Base-by-base conservation (phyloP, 1,140 invertebrate genomes). In the Meteorus sp. region DNA sequence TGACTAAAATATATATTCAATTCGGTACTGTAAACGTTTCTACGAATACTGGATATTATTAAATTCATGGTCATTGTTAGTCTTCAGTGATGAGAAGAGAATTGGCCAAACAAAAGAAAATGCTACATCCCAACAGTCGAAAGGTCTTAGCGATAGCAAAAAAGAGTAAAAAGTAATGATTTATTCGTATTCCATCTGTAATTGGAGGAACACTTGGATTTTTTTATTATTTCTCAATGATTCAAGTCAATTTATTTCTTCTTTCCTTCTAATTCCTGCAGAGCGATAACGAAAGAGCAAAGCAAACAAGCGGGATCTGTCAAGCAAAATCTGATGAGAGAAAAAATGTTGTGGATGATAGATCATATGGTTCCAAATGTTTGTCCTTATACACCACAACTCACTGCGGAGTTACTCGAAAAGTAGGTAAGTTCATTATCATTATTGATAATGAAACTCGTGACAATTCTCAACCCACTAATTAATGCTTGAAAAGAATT, bases 311-410 rank as follows among this genome's bases (percentile, higher is more conserved):
- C 78, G 1, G 82, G 83, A 64, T 80, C 83, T 3, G 84, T 89
- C 8, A 90, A 90, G 73, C 84, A 87, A 60, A 89, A 87, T 67
- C 64, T 90, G 37, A 72, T 87, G 23, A 86, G 85, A 44, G 89
- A 91, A 71, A 90, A 90, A 76, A 76, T 90, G 43, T 64, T 85
- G 11, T 88, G 89, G 88, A 87, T 92, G 70, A 79, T 82, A 75
- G 73, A 86, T 17, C 81, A 85, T 55, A 85, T 89, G 50, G 75
- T 83, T 29, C 74, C 75, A 5, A 72, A 82, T 56, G 76, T 81
- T 11, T 67, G 67, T 33, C 79, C 82, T 17, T 84, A 86, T 50
- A 82, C 77, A 20, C 81, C 85, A 58, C 75, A 85, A 70, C 78
- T 86, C 62, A 80, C 82, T 20, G 71, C 83, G 52, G 74, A 83